Percentiles rank a stretch among this genome's conserved stretches.
phyloP scores from a whole-genome alignment of 2,888 invertebrate genomes.

The Brachyptera putata region DNA sequence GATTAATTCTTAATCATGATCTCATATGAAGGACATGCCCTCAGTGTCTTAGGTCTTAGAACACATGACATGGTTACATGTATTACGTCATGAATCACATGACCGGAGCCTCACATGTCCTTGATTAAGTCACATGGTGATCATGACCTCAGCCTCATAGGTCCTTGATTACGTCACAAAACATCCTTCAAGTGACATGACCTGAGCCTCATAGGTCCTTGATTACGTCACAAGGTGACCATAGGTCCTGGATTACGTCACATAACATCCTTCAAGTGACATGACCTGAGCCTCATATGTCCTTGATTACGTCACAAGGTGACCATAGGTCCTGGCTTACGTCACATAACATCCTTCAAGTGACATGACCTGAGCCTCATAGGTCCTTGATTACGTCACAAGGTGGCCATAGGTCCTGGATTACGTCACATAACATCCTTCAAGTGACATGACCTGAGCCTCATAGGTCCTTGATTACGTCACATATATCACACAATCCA shows the following conservation, averaged over 20 bases:
- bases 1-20: too few species aligned
- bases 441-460: neutral
- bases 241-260: neutral
- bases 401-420: neutral
- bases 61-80: too few species aligned
- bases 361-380: neutral
- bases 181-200: neutral
- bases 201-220: neutral
- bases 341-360: neutral
- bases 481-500: neutral
- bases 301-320: neutral
- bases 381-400: neutral
- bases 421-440: neutral
- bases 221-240: neutral
- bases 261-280: neutral
- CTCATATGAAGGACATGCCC: too few species aligned
- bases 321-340: neutral
- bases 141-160: neutral
- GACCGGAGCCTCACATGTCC: too few species aligned
- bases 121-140: too few species aligned
- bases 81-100: too few species aligned
- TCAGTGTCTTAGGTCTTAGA: too few species aligned
- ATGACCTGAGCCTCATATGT: neutral
- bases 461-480: neutral
- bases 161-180: neutral